Conservation (phyloP, 1,140 invertebrate species). For the Antheraea mylitta region DNA sequence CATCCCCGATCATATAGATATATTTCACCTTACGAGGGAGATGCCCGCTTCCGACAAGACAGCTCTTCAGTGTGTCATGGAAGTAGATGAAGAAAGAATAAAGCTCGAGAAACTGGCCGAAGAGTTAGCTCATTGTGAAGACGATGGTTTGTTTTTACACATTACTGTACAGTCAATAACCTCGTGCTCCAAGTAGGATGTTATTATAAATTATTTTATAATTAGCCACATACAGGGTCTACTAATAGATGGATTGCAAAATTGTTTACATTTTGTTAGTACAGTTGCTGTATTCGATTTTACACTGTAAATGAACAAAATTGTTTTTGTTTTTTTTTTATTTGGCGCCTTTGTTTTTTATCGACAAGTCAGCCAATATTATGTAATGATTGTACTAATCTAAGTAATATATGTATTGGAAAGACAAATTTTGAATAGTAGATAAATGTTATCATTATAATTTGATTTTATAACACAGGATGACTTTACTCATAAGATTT, state of each 20-base stretch:
- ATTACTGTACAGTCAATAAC: not conserved
- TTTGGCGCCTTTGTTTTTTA: too few species aligned
- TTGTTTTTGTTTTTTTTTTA: too few species aligned
- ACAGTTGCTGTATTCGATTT: too few species aligned
- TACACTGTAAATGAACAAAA: too few species aligned
- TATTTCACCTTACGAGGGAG: slow-evolving; percentile 97
- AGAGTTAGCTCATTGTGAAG: slow-evolving; percentile 90
- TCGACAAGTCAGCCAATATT: too few species aligned
- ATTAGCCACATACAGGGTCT: not conserved
- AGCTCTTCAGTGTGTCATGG: slow-evolving; percentile 98
- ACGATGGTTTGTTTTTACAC: slow-evolving; percentile 83
- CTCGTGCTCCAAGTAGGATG: slow-evolving; percentile 5
- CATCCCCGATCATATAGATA: slow-evolving; percentile 98
- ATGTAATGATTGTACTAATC: too few species aligned
- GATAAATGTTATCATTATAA: too few species aligned
- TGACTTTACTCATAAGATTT: too few species aligned
- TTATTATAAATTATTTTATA: not conserved
- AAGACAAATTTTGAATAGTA: too few species aligned
- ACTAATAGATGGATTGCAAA: not conserved
- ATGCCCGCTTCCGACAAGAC: slow-evolving; percentile 97
- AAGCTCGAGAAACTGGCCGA: slow-evolving; percentile 96
- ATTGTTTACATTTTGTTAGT: not conserved
- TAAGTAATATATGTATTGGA: too few species aligned
- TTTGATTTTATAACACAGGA: too few species aligned
- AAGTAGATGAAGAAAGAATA: slow-evolving; percentile 97